phyloP scores from a whole-genome alignment of 1,140 invertebrate species.

The Psix sp. region DNA sequence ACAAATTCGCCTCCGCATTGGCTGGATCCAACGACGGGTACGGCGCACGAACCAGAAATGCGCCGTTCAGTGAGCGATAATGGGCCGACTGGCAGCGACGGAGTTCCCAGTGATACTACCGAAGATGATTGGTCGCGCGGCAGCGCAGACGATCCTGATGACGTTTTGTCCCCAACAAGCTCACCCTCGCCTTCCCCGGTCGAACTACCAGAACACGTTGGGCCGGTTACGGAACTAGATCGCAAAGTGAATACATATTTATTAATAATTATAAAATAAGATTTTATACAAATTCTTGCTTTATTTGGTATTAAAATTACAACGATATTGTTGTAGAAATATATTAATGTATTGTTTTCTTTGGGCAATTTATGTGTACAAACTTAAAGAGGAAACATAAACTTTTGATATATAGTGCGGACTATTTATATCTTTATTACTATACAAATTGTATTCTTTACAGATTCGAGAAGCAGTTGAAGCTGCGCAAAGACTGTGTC shows the following conservation, averaged over 20 bases:
- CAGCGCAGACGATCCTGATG: conserved; percentile 80
- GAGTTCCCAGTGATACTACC: conserved; percentile 81
- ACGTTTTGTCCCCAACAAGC: conserved; percentile 71
- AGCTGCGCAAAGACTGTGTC: conserved; percentile 83
- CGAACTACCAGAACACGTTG: conserved; percentile 68
- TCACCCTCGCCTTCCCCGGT: conserved; percentile 69
- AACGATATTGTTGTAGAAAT: no score
- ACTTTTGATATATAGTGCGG: not conserved
- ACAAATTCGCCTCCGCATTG: conserved; percentile 63
- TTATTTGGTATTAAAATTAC: not conserved
- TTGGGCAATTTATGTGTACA: no score
- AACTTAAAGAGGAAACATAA: no score
- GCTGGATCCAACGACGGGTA: conserved; percentile 71
- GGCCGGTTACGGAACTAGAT: conserved; percentile 74
- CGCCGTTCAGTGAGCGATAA: conserved; percentile 76
- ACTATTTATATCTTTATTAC: not conserved
- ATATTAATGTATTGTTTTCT: no score
- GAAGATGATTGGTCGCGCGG: conserved; percentile 84
- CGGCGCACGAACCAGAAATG: conserved; percentile 69
- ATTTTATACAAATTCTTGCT: not conserved
- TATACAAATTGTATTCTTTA: conserved; percentile 1
- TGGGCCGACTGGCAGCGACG: conserved; percentile 78
- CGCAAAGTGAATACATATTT: no score
- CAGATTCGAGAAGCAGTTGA: conserved; percentile 84
- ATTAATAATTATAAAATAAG: no score